Percentiles rank a stretch among this genome's conserved stretches.
Conservation (phyloP, 2,797 vertebrate genomes). For the Heliangelus exortis region DNA sequence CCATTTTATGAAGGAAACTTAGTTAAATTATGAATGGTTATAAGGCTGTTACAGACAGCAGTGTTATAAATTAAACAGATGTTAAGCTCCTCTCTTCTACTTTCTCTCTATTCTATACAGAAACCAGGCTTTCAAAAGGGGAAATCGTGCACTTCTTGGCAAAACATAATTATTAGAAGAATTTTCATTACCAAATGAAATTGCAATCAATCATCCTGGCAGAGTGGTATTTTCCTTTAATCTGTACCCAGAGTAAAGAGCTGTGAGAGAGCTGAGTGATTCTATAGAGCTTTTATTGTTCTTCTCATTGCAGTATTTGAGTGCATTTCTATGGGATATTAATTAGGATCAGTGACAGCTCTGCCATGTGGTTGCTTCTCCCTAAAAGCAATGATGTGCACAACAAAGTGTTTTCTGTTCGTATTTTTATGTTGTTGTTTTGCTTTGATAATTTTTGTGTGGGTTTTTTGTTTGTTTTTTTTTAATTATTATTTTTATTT, state of each 20-base stretch:
- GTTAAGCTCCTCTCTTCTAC: not conserved
- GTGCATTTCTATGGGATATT: not conserved
- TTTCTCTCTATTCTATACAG: not conserved
- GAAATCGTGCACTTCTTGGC: not conserved
- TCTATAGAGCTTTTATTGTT: not conserved
- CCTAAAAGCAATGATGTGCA: not conserved
- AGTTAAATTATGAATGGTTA: not conserved
- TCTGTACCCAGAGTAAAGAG: not conserved
- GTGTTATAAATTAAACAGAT: not conserved
- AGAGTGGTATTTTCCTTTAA: not conserved
- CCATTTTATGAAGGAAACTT: not conserved
- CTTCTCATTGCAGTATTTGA: not conserved
- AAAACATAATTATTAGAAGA: not conserved
- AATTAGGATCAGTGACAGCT: not conserved
- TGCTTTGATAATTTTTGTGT: not conserved
- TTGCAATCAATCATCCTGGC: not conserved
- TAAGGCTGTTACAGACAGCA: not conserved
- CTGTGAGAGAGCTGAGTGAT: not conserved
- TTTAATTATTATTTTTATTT: not conserved
- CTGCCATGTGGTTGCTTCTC: not conserved
- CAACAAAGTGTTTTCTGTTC: not conserved
- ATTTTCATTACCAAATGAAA: slow-evolving; percentile 24
- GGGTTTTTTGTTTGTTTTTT: too few relatives aligned
- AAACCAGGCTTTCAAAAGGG: not conserved
- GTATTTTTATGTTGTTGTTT: not conserved